These are phyloP conservation scores for Drosophila maculinotata DNA, from an alignment of 2,888 invertebrate genomes.

Conservation along the genomic window DNA sequence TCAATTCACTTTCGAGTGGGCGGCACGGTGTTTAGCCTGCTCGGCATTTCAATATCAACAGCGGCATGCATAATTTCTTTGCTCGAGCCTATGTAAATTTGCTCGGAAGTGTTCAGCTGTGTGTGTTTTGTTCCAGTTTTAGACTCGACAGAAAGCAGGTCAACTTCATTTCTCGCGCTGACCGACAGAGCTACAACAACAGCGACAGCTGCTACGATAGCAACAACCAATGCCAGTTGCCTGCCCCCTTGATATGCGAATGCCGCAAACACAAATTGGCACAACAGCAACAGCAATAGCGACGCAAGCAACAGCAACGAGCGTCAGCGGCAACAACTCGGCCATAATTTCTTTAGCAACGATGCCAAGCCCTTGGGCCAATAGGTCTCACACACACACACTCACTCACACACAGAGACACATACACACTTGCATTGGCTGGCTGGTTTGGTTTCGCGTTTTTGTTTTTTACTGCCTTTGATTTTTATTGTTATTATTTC, in stretches of 20 bases:
- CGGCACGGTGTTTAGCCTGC: conserved; percentile 54
- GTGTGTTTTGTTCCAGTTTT: conserved; percentile 63
- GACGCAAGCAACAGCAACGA: conserved; percentile 13
- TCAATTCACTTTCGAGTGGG: conserved; percentile 41
- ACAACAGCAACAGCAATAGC: conserved; percentile 43
- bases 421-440: conserved; percentile 44
- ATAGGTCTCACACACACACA: conserved; percentile 16
- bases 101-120: conserved; percentile 58
- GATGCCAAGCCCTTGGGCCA: conserved; percentile 61
- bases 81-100: conserved; percentile 70
- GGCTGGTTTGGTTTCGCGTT: conserved; percentile 55
- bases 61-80: conserved; percentile 77
- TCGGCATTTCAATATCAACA: conserved; percentile 78
- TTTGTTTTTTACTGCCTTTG: conserved; percentile 68
- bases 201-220: conserved; percentile 38
- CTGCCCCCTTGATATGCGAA: conserved; percentile 60
- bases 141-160: conserved; percentile 66
- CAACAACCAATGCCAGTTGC: conserved; percentile 43
- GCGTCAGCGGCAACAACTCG: conserved; percentile 37
- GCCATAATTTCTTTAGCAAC: conserved; percentile 74
- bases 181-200: conserved; percentile 61
- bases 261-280: conserved; percentile 80
- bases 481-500: conserved; percentile 75
- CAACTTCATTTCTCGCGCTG: conserved; percentile 80
- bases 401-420: conserved; percentile 8